Base-by-base conservation (phyloP, 2,113 vertebrate species). In the Ictalurus furcatus region DNA sequence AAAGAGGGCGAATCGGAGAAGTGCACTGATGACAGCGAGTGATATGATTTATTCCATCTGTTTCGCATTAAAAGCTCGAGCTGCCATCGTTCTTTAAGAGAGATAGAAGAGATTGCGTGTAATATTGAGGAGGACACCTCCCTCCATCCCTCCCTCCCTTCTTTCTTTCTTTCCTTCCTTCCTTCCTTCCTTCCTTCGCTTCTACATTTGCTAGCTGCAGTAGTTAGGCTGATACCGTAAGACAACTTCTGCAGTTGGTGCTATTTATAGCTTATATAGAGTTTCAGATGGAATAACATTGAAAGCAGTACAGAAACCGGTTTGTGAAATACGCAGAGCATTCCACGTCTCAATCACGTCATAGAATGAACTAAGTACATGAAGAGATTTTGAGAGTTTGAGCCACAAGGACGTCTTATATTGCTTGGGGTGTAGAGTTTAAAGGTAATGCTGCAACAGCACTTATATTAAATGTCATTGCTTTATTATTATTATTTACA, bases 21-120 rank as follows among this genome's bases (percentile, higher is more conserved):
- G 90, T 44, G 89, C 40, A 76, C 89, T 54, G 87, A 93, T 93
- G 94, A 92, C 93, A 92, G 91, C 88, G 89, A 85, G 40, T 44
- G 79, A 87, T 88, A 85, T 69, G 87, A n/a, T 88, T 89, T 90
- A 74, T 76, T 76, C 65, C 61, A 28, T 48, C 17, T 6, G 28
- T 86, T 61, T 61, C 40, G 85, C 79, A 17, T 44, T 19, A 34
- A 16, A 63, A 86, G 54, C 59, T 61, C 34, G 30, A 44, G 74
- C 86, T 40, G 83, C 7, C 37, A 37, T 87, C 71, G 67, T 63
- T 76, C n/a, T 87, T 54, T 65, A 76, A 34, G 52, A 1, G 34
- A 58, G 30, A 87, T 84, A 67, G 8, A 61, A 65, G 79, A 74
- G 63, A 85, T 85, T 74, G 25, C 30, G 34, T 65, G 56, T 78